phyloP scores from a whole-genome alignment of 2,113 vertebrate genomes.

The Sphyrna mokarran region DNA sequence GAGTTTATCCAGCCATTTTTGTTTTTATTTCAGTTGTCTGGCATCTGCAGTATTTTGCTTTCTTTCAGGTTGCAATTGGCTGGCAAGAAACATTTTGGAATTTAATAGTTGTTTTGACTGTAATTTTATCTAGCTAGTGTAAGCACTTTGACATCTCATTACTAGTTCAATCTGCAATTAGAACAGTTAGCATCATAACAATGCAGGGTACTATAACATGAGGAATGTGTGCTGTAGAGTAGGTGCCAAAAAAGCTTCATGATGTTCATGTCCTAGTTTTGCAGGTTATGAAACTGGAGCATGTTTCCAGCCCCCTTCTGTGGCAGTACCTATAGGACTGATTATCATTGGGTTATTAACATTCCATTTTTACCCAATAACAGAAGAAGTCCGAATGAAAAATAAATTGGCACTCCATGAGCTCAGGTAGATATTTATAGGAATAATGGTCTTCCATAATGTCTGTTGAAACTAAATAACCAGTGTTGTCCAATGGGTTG shows the following conservation, averaged over 20 bases:
- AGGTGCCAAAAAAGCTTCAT: neutral
- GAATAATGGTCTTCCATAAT: neutral
- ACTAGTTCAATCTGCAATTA: neutral
- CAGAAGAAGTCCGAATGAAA: slow-evolving; percentile 65
- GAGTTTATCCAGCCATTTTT: too few species aligned
- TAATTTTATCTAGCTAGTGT: neutral
- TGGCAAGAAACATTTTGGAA: neutral
- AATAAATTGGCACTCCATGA: slow-evolving; percentile 65
- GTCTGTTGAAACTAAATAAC: neutral
- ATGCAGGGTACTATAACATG: neutral
- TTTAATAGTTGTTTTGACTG: slow-evolving; percentile 5
- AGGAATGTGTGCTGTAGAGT: neutral
- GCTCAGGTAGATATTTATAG: slow-evolving; percentile 60
- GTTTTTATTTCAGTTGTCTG: too few species aligned
- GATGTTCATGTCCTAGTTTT: slow-evolving; percentile 60
- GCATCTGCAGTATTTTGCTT: too few species aligned
- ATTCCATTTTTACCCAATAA: slow-evolving; percentile 76
- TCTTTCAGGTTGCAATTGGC: neutral
- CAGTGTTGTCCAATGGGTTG: neutral
- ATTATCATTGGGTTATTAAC: slow-evolving; percentile 76
- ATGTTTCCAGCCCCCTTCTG: slow-evolving; percentile 69
- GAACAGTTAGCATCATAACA: neutral
- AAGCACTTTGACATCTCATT: neutral
- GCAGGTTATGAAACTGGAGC: slow-evolving; percentile 75
- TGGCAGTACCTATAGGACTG: slow-evolving; percentile 77